phyloP scores from a whole-genome alignment of 2,888 invertebrate genomes.

The Zeuzera pyrina region DNA sequence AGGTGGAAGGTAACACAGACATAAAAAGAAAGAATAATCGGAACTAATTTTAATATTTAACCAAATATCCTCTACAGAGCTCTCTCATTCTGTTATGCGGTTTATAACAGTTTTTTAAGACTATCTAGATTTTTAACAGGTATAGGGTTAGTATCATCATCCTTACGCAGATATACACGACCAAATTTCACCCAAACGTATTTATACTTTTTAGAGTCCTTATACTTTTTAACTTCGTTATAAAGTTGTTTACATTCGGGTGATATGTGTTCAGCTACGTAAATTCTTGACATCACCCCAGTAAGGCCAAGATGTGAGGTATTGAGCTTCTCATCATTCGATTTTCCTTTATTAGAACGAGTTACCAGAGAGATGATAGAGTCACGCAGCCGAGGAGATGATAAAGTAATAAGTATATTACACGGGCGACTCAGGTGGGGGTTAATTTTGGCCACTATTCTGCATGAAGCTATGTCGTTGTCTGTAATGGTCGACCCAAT shows the following conservation, averaged over 20 bases:
- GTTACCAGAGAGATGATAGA: conserved; percentile 10
- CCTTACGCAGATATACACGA: background rate
- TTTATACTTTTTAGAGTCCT: background rate
- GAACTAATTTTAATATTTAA: background rate
- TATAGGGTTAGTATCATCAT: background rate
- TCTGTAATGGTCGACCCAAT: conserved; percentile 1
- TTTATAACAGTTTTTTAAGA: background rate
- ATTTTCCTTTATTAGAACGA: conserved; percentile 12
- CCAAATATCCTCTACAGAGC: background rate
- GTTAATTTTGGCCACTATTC: conserved; percentile 12
- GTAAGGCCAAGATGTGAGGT: conserved; percentile 5
- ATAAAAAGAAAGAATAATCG: background rate
- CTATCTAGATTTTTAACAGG: background rate
- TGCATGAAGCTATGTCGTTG: conserved; percentile 3
- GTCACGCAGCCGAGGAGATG: conserved; percentile 11
- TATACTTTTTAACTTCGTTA: too few species aligned
- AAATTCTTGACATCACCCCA: too few species aligned
- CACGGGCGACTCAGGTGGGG: conserved; percentile 7
- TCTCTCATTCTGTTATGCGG: background rate
- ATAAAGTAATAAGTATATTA: conserved; percentile 7
- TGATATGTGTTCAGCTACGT: conserved; percentile 12
- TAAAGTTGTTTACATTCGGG: conserved; percentile 11
- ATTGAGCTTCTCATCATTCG: conserved; percentile 4
- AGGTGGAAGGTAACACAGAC: background rate
- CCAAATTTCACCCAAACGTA: background rate